Base-by-base conservation (phyloP, 2,888 invertebrate species). In the Liopterus haemorrhoidalis region DNA sequence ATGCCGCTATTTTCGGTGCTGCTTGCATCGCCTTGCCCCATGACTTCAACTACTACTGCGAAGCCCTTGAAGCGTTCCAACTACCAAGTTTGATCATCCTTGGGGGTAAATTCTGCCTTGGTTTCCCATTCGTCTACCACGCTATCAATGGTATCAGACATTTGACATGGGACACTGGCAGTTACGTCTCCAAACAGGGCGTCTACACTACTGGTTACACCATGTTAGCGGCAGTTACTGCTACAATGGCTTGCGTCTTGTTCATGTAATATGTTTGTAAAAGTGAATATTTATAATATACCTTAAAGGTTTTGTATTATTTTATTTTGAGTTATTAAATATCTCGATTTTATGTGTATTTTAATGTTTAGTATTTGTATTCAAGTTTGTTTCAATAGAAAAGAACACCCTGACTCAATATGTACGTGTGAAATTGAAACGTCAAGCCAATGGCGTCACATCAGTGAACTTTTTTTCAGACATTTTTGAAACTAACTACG, bases 131-230 rank as follows among this genome's bases (percentile, higher is more conserved):
- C 4, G 39, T 27, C 32, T 45, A 45, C 12, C 45, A 45, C 11
- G 39, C 45, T 11, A 39, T 38, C 27, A 45, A 45, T 33, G 45
- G 45, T 19, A 12, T 45, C 12, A 31, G 45, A 2, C 45, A 45
- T 39, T 45, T 45, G 15, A 19, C 39, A 15, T 45, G 45, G 45
- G 45, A 45, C 15, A 39, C 45, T 24, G 45, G 45, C 6, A 45
- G 33, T 15, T 39, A 45, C 20, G 15, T 45, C 6, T 25, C 32
- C 20, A 45, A 39, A 20, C 5, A 45, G 20, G 39, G 32, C 39
- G 39, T 45, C 25, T 32, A 25, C 15, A 45, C 45, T 2, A 45
- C 45, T 25, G 45, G 45, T 25, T 11, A 31, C 25, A 27, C 19
- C 27, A 45, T 45, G 45, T 15, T 45, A 24, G 39, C 19, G 8